Evolutionary conservation across 2,888 invertebrate species (phyloP).

Genomic region (Smittia sp.): DNA sequence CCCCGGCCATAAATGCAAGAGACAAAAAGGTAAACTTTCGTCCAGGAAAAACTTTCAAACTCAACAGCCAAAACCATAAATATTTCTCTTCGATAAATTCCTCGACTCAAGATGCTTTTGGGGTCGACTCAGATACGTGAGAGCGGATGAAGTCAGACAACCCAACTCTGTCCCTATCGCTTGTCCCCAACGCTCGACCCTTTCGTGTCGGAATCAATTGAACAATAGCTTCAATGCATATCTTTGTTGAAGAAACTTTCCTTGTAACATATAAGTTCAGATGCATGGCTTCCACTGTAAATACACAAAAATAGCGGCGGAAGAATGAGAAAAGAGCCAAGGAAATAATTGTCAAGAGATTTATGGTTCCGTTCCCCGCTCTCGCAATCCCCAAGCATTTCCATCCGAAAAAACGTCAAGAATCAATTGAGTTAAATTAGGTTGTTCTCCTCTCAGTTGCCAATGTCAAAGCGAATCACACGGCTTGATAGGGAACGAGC

Average conservation of each 20-base stretch:
- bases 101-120: not conserved
- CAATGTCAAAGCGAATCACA: not conserved
- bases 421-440: constrained; percentile 17
- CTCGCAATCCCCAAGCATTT: not conserved
- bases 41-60: not conserved
- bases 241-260: too few species aligned
- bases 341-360: constrained; percentile 40
- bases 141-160: too few species aligned
- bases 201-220: constrained; percentile 4
- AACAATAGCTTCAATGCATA: not conserved
- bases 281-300: not conserved
- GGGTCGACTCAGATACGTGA: not conserved
- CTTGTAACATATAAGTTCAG: too few species aligned
- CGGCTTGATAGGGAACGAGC: not conserved
- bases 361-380: constrained; percentile 22
- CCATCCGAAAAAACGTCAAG: not conserved
- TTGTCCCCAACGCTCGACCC: not conserved
- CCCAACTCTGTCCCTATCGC: too few species aligned
- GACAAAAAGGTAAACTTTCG: not conserved
- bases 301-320: not conserved
- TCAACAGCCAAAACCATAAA: not conserved
- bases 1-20: not conserved
- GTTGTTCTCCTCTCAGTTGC: not conserved
- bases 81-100: constrained; percentile 13
- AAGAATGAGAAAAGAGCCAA: not conserved